Conservation (phyloP, 2,888 invertebrate genomes). For the Onchidella celtica region DNA sequence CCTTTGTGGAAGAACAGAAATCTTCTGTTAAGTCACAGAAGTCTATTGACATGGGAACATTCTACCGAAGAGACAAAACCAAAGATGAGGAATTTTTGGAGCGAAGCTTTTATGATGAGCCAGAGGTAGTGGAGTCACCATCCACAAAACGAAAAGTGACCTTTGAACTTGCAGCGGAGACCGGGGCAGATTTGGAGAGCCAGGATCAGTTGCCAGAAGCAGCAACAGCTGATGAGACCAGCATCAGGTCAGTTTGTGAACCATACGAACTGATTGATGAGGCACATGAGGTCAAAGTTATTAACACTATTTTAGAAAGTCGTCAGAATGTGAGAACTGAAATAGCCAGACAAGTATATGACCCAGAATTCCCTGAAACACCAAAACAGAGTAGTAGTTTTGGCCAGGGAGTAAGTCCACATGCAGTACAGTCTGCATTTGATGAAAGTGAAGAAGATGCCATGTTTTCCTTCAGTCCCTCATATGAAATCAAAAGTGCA, state of each 20-base stretch:
- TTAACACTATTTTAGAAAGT: constrained; percentile 65
- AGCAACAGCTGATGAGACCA: neutral
- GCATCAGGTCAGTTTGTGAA: constrained; percentile 56
- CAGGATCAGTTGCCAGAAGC: constrained; percentile 20
- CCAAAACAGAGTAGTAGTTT: constrained; percentile 30
- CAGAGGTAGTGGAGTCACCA: constrained; percentile 36
- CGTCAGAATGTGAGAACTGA: constrained; percentile 62
- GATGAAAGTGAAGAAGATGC: constrained; percentile 47
- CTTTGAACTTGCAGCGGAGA: constrained; percentile 44
- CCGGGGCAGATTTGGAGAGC: constrained; percentile 15
- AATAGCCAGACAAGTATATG: constrained; percentile 56
- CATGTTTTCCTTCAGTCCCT: constrained; percentile 18
- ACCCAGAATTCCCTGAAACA: constrained; percentile 47
- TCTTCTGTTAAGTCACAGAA: constrained; percentile 57
- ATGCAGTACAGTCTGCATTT: constrained; percentile 5
- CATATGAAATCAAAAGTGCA: constrained; percentile 34
- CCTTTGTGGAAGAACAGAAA: constrained; percentile 67
- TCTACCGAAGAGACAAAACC: constrained; percentile 63
- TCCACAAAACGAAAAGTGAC: constrained; percentile 51
- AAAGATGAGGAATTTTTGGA: constrained; percentile 47
- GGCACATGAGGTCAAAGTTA: constrained; percentile 73
- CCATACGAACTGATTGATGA: constrained; percentile 75
- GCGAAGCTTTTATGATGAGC: constrained; percentile 39
- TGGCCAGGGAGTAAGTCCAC: neutral
- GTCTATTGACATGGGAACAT: constrained; percentile 72